Evolutionary conservation across 2,113 vertebrate genomes (phyloP).

Genomic region (Varanus komodoensis): DNA sequence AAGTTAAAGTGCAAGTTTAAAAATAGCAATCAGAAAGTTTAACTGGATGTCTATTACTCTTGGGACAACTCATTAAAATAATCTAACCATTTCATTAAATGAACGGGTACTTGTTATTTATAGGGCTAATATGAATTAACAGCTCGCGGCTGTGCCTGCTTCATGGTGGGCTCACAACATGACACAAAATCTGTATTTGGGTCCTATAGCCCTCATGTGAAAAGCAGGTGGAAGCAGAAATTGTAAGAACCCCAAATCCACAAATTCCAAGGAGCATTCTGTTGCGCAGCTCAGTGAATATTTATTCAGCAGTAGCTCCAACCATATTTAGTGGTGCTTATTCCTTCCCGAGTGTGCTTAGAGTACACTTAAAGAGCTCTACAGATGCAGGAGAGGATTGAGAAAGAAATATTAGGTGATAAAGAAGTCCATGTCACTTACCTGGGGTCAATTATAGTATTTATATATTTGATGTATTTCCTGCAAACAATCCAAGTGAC

Average conservation of each 20-base stretch:
- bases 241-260: neutral
- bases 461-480: neutral
- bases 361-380: neutral
- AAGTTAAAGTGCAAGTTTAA: slow-evolving; percentile 50
- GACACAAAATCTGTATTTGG: neutral
- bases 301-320: neutral
- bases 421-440: neutral
- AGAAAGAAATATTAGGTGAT: neutral
- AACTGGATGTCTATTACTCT: slow-evolving; percentile 48
- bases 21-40: slow-evolving; percentile 51
- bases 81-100: slow-evolving; percentile 58
- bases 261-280: neutral
- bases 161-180: neutral
- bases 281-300: no score
- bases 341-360: neutral
- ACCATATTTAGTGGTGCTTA: neutral
- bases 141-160: neutral
- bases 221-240: neutral
- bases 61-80: slow-evolving; percentile 60
- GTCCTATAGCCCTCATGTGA: neutral
- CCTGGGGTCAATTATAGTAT: neutral
- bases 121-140: neutral
- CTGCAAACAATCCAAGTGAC: no score
- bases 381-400: neutral
- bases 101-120: neutral